Base-by-base conservation (phyloP, 1,140 invertebrate genomes). In the Drosophila kohkoa region DNA sequence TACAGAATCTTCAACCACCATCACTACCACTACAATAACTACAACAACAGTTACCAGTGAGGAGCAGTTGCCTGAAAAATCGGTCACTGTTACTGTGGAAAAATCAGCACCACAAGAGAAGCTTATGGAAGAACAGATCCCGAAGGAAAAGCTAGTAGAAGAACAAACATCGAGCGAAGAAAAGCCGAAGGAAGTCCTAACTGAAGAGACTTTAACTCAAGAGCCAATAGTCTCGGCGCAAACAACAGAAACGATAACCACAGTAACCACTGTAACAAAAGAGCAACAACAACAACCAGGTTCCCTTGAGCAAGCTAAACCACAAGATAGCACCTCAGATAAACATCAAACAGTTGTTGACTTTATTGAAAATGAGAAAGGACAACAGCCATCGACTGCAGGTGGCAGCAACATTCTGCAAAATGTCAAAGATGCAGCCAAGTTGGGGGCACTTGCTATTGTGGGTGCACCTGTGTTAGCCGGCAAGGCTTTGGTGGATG, bases 401-500 rank as follows among this genome's bases (percentile, higher is more conserved):
- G 38, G 30, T 59, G 63, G 81, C 1, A 81, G 71, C 57, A 89
- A 77, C 1, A 75, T 91, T 1, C 15, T 90, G 51, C 75, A 91
- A 68, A 94, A 95, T 90, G 94, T 95, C 35, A 95, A 95, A 86
- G 95, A 98, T 82, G 98, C 98, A 38, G 95, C 97, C 2, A 98
- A 98, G 90, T 93, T 97, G 78, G 98, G 98, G 11, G 93, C 98
- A 1, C 87, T 98, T 48, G 96, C 96, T 64, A 93, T 97, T 52
- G 94, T 96, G n/a, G 95, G 95, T 45, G 96, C 95, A 16, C 96
- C 96, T 3, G 94, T 97, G 69, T 90, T 98, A 54, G 97, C 97
- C 57, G 97, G 96, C 46, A 96, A 97, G 93, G 96, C 96, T 52
- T 94, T 97, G 11, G 95, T 96, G 30, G 96, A 98, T 93, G 96